These are phyloP conservation scores for Cinclus cinclus DNA, from an alignment of 2,113 vertebrate genomes.

Conservation along the genomic window DNA sequence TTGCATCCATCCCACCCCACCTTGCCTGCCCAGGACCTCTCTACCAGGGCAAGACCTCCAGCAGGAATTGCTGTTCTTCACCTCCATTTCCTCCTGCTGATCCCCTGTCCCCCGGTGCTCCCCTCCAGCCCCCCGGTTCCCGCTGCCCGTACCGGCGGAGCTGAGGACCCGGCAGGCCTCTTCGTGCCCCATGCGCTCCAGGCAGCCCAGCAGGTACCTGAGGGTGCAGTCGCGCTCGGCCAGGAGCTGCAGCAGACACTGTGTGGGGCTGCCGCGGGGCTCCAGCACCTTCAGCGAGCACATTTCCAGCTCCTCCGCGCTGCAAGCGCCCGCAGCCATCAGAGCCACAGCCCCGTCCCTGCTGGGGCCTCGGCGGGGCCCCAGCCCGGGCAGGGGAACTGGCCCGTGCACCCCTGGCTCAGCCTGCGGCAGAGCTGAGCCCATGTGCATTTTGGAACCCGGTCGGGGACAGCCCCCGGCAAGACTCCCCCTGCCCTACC, in stretches of 20 bases:
- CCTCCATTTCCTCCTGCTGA: background rate
- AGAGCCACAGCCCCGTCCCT: accelerated
- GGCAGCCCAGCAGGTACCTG: conserved; percentile 75
- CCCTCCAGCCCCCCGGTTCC: background rate
- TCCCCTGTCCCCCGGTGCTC: background rate
- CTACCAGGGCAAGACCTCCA: background rate
- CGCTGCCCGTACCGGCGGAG: conserved; percentile 28
- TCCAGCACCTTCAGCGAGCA: conserved; percentile 84
- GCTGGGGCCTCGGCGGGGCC: background rate
- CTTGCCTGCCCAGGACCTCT: accelerated
- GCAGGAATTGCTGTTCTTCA: background rate
- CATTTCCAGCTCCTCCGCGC: conserved; percentile 80
- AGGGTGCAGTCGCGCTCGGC: conserved; percentile 76
- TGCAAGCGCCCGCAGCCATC: background rate
- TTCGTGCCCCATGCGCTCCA: conserved; percentile 79
- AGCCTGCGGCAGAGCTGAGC: background rate
- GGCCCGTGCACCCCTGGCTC: accelerated
- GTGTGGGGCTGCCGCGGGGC: conserved; percentile 77
- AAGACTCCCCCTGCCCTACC: conserved; percentile 44
- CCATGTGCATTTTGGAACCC: accelerated
- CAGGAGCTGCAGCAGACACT: conserved; percentile 75
- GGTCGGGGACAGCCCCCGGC: accelerated
- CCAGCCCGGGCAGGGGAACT: background rate
- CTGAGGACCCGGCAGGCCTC: conserved; percentile 76
- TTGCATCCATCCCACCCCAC: background rate